A percentile compares a stretch with the other conserved stretches of the same genome.
Conservation (phyloP, 2,888 invertebrate species). For the Cataglyphis altisquamis region DNA sequence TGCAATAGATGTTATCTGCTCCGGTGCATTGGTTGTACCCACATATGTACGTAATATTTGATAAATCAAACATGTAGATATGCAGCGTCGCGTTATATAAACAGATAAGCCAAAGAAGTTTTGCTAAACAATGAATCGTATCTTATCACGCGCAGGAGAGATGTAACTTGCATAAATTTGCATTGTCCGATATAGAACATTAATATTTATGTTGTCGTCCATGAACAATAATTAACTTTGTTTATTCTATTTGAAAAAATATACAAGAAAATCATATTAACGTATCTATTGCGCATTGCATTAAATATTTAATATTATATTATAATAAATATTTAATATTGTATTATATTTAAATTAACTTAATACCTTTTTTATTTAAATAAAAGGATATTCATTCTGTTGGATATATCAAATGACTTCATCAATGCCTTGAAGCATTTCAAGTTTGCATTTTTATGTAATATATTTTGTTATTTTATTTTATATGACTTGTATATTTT, state of each 20-base stretch:
- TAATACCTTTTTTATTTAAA: not conserved
- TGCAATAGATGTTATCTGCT: conserved; percentile 35
- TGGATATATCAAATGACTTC: not conserved
- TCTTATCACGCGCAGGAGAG: not conserved
- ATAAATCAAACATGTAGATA: conserved; percentile 59
- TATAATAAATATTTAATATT: no score
- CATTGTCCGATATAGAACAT: not conserved
- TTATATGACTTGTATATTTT: not conserved
- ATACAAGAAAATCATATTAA: not conserved
- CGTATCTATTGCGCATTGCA: not conserved
- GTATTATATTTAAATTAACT: not conserved
- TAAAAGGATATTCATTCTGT: not conserved
- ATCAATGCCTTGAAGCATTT: not conserved
- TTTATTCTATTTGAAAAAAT: not conserved
- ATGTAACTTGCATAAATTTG: not conserved
- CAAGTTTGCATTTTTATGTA: not conserved
- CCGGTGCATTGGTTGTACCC: not conserved
- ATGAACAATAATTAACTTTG: not conserved
- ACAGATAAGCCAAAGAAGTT: conserved; percentile 59
- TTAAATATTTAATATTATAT: not conserved
- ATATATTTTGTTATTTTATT: conserved; percentile 11
- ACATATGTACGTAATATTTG: conserved; percentile 39
- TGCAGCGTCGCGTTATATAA: conserved; percentile 49
- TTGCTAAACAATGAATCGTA: conserved; percentile 16
- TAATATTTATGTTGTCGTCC: not conserved